A percentile compares a stretch with the other conserved stretches of the same genome.
These are phyloP conservation scores for Entomobrya multifasciata DNA, from an alignment of 2,888 invertebrate genomes.

Conservation along the genomic window DNA sequence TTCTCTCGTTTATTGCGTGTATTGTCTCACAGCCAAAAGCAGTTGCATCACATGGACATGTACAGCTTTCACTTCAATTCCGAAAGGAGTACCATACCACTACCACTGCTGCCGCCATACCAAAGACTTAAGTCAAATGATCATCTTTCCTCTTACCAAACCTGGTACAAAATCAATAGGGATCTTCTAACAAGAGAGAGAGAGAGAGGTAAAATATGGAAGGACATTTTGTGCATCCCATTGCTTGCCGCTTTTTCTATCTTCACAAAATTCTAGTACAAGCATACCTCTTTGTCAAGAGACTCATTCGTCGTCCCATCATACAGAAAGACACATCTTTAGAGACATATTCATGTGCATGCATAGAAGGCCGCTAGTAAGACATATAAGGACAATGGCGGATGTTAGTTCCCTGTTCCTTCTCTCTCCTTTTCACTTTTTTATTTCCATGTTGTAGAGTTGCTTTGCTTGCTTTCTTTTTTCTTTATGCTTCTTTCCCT, in stretches of 20 bases:
- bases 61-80: no score
- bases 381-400: not conserved
- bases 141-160: constrained; percentile 69
- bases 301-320: constrained; percentile 65
- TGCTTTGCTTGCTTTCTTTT: constrained; percentile 17
- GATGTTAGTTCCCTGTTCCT: constrained; percentile 20
- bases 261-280: not conserved
- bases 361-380: not conserved
- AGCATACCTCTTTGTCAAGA: constrained; percentile 61
- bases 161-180: constrained; percentile 76
- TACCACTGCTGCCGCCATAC: not conserved
- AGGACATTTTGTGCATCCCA: constrained; percentile 55
- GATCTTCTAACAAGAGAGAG: constrained; percentile 55
- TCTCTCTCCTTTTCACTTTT: constrained; percentile 17
- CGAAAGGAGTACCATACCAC: not conserved
- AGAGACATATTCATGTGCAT: constrained; percentile 1
- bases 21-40: constrained; percentile 5
- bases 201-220: constrained; percentile 52
- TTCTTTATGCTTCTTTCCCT: constrained; percentile 37
- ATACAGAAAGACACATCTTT: not conserved
- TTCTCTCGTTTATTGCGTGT: not conserved
- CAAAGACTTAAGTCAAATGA: constrained; percentile 67
- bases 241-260: constrained; percentile 43
- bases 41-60: constrained; percentile 35
- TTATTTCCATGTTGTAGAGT: constrained; percentile 8